These are phyloP conservation scores for Aurelia coerulea DNA, from an alignment of 30 jellyfish, hydroid and myxozoan genomes.

Conservation along the genomic window DNA sequence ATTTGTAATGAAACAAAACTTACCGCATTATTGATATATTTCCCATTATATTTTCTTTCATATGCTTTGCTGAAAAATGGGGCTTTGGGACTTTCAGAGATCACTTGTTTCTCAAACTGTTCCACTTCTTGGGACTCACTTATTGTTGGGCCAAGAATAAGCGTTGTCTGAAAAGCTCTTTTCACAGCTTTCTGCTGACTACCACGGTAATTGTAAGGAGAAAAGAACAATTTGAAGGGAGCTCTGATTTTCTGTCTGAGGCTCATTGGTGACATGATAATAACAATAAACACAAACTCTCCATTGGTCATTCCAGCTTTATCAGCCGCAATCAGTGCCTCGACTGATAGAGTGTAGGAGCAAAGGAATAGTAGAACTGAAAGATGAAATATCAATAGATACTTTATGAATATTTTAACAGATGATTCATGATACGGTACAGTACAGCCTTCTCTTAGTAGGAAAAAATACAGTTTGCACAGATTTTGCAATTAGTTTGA, in stretches of 20 bases:
- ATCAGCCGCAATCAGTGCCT: constrained; percentile 55
- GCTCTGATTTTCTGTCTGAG: constrained; percentile 4
- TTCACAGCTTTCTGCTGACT: constrained; percentile 14
- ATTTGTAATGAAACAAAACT: no score
- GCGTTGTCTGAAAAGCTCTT: constrained; percentile 43
- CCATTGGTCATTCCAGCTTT: constrained; percentile 60
- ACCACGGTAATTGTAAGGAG: constrained; percentile 7
- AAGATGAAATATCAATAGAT: background rate
- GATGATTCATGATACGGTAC: no score
- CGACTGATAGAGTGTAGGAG: constrained; percentile 27
- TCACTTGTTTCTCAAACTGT: constrained; percentile 11
- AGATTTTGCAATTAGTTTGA: no score
- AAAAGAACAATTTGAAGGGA: constrained; percentile 65
- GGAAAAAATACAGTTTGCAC: no score
- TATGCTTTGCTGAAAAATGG: constrained; percentile 44
- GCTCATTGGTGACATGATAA: constrained; percentile 46
- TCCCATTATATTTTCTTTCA: background rate
- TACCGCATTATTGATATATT: no score
- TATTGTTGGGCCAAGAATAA: constrained; percentile 61
- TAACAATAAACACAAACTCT: constrained; percentile 44
- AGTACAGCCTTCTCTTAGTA: no score
- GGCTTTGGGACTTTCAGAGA: constrained; percentile 20
- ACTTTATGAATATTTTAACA: no score
- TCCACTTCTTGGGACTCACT: background rate
- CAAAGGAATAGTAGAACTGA: constrained; percentile 64